These are phyloP conservation scores for Nematopogon swammerdamellus DNA, from an alignment of 2,888 invertebrate genomes.

Conservation along the genomic window DNA sequence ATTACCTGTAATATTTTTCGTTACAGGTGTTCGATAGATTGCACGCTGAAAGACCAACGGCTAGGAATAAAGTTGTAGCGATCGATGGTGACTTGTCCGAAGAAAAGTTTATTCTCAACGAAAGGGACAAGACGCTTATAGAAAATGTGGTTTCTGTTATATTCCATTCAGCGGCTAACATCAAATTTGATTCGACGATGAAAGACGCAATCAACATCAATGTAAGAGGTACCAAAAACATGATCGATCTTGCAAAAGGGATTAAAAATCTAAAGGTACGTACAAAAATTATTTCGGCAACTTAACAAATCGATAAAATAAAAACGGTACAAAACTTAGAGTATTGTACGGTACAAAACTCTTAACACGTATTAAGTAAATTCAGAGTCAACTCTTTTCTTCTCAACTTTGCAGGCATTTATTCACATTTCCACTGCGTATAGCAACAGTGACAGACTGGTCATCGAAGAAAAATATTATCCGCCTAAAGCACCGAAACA, in stretches of 20 bases:
- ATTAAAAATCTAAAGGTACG: conserved; percentile 24
- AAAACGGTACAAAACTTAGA: too few relatives aligned
- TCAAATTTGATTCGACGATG: conserved; percentile 66
- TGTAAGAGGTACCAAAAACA: conserved; percentile 40
- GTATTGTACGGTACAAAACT: too few relatives aligned
- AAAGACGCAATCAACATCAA: conserved; percentile 64
- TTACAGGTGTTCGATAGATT: not conserved
- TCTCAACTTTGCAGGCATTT: too few relatives aligned
- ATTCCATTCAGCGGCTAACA: conserved; percentile 69
- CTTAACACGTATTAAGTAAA: too few relatives aligned
- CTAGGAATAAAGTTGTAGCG: not conserved
- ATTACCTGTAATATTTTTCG: too few relatives aligned
- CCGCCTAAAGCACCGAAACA: conserved; percentile 21
- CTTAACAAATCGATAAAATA: too few relatives aligned
- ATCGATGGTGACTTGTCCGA: not conserved
- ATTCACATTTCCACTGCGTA: conserved; percentile 28
- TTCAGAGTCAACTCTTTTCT: too few relatives aligned
- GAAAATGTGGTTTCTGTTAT: conserved; percentile 53
- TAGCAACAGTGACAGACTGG: conserved; percentile 16
- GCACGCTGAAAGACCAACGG: not conserved
- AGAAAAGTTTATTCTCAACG: not conserved
- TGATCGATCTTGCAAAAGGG: conserved; percentile 20
- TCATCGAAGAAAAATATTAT: conserved; percentile 24
- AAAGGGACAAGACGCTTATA: conserved; percentile 12
- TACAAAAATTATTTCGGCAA: conserved; percentile 1